phyloP scores from a whole-genome alignment of 2,888 invertebrate genomes.

The Ichneumoninae sp. region DNA sequence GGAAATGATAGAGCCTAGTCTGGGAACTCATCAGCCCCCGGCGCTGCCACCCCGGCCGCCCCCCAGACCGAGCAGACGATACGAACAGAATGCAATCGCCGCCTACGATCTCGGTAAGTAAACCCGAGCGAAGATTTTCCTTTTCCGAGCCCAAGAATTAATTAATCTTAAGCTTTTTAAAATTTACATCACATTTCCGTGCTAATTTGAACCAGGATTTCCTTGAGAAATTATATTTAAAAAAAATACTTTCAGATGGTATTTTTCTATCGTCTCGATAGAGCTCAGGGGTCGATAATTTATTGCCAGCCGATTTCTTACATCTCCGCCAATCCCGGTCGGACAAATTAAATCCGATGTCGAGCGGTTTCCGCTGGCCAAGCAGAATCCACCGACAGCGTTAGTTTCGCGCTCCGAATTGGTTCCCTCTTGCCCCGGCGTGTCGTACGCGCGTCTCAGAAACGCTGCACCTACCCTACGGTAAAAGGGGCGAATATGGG shows the following conservation, averaged over 20 bases:
- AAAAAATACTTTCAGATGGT: not conserved
- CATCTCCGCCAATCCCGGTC: slow-evolving; percentile 12
- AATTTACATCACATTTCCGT: no score
- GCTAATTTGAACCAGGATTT: no score
- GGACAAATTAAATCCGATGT: slow-evolving; percentile 45
- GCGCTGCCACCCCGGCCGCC: slow-evolving; percentile 83
- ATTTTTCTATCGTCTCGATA: not conserved
- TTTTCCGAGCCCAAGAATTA: no score
- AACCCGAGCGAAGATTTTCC: no score
- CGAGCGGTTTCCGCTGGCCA: slow-evolving; percentile 47
- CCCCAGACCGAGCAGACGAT: slow-evolving; percentile 80
- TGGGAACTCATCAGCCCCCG: slow-evolving; percentile 82
- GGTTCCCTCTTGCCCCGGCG: not conserved
- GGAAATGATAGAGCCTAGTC: slow-evolving; percentile 73
- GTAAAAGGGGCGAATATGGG: not conserved
- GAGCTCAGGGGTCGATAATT: not conserved
- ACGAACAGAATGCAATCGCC: slow-evolving; percentile 73
- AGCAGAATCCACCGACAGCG: slow-evolving; percentile 47
- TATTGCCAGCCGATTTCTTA: not conserved
- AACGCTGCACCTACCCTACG: not conserved
- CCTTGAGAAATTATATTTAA: not conserved
- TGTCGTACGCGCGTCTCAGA: not conserved
- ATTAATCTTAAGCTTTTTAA: no score
- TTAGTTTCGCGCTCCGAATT: slow-evolving; percentile 32
- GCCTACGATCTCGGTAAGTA: slow-evolving; percentile 79